Evolutionary conservation across 2,888 invertebrate species (phyloP).

Genomic region (Watsonalla binaria): DNA sequence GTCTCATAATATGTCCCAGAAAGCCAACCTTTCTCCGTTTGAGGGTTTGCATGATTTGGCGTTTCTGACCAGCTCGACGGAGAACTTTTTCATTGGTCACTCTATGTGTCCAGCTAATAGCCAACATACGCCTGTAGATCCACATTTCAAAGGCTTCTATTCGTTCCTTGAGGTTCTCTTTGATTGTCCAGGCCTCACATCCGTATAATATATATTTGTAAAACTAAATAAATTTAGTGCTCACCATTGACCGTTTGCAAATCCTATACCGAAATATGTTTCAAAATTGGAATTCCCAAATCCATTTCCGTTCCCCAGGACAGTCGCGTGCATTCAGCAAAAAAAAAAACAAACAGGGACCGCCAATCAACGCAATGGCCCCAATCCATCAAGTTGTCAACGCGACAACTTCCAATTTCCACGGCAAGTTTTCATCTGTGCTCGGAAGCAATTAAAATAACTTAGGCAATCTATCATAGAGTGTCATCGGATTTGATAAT

Average conservation of each 20-base stretch:
- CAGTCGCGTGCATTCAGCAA: slow-evolving; percentile 9
- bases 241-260: neutral
- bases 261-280: neutral
- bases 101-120: too few species aligned
- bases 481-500: neutral
- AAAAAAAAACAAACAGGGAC: slow-evolving; percentile 28
- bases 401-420: slow-evolving; percentile 47
- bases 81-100: too few species aligned
- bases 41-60: too few species aligned
- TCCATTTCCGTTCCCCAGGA: slow-evolving; percentile 5
- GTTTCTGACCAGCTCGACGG: too few species aligned
- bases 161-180: too few species aligned
- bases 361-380: slow-evolving; percentile 61
- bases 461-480: slow-evolving; percentile 15
- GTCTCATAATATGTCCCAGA: too few species aligned
- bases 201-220: too few species aligned
- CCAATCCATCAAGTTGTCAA: slow-evolving; percentile 56
- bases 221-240: too few species aligned
- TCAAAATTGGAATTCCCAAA: neutral
- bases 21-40: too few species aligned
- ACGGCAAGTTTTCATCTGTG: slow-evolving; percentile 32
- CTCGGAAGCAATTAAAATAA: slow-evolving; percentile 46
- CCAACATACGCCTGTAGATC: too few species aligned
- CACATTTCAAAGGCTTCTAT: too few species aligned
- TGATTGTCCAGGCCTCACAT: too few species aligned